Conservation (phyloP, 2,113 vertebrate species). For the Boulengeromyrus knoepffleri region DNA sequence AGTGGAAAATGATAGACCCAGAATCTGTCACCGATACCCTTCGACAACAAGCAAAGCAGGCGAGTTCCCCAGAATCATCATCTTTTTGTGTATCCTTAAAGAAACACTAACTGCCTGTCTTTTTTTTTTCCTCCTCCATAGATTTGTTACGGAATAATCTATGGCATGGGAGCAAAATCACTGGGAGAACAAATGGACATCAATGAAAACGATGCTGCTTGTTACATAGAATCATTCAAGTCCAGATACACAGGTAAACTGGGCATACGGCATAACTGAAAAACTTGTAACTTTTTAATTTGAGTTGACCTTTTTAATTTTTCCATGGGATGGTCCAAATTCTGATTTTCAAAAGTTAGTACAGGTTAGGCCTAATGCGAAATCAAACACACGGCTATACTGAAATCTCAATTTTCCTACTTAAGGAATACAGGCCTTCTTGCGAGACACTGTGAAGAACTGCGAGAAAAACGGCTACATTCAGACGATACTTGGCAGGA, state of each 20-base stretch:
- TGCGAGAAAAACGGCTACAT: slow-evolving; percentile 83
- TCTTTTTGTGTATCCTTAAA: not conserved
- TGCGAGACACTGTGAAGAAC: slow-evolving; percentile 77
- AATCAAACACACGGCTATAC: not conserved
- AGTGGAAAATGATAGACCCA: slow-evolving; percentile 82
- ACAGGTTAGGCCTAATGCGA: not conserved
- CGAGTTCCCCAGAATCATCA: slow-evolving; percentile 30
- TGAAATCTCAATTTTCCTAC: slow-evolving; percentile 20
- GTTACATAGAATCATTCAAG: slow-evolving; percentile 91
- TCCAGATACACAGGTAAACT: slow-evolving; percentile 79
- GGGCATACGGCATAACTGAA: not conserved
- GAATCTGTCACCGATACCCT: slow-evolving; percentile 68
- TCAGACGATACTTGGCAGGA: slow-evolving; percentile 83
- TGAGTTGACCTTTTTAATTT: not conserved
- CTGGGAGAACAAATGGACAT: slow-evolving; percentile 92
- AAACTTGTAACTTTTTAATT: not conserved
- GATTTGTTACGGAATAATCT: slow-evolving; percentile 98
- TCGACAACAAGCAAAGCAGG: slow-evolving; percentile 95
- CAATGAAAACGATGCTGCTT: slow-evolving; percentile 79
- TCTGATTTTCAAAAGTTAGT: not conserved
- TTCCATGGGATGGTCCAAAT: not conserved
- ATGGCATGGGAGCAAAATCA: slow-evolving; percentile 93
- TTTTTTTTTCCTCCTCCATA: slow-evolving; percentile 37
- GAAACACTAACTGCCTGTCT: not conserved
- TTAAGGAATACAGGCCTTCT: slow-evolving; percentile 80